Evolutionary conservation across 2,888 invertebrate genomes (phyloP).

Genomic region (Polyommatus icarus): DNA sequence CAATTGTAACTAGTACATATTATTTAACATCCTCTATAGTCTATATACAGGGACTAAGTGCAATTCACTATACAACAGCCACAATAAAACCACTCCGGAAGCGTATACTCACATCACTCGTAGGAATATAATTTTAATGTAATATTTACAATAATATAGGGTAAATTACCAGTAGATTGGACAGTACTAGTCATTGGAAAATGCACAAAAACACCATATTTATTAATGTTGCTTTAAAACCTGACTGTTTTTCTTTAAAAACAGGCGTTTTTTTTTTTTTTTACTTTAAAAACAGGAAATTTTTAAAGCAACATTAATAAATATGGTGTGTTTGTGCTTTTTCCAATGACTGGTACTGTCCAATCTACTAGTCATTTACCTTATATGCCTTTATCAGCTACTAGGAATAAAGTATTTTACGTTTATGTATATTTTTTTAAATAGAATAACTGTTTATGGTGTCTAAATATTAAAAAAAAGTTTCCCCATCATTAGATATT

Average conservation of each 20-base stretch:
- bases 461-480: not conserved
- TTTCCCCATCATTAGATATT: not conserved
- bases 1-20: not conserved
- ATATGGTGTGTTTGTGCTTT: too few relatives aligned
- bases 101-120: conserved; percentile 22
- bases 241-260: too few relatives aligned
- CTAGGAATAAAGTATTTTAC: not conserved
- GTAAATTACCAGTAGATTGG: too few relatives aligned
- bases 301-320: too few relatives aligned
- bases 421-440: not conserved
- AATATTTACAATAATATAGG: not conserved
- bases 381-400: not conserved
- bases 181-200: too few relatives aligned
- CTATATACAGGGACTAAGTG: not conserved
- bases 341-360: too few relatives aligned
- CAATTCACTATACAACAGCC: not conserved
- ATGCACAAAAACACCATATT: too few relatives aligned
- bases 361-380: too few relatives aligned
- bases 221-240: too few relatives aligned
- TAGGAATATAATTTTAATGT: conserved; percentile 13
- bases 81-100: conserved; percentile 5
- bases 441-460: too few relatives aligned
- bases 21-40: not conserved
- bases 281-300: too few relatives aligned
- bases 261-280: too few relatives aligned